Conservation (phyloP, 2,797 vertebrate species). For the Pygocentrus nattereri region DNA sequence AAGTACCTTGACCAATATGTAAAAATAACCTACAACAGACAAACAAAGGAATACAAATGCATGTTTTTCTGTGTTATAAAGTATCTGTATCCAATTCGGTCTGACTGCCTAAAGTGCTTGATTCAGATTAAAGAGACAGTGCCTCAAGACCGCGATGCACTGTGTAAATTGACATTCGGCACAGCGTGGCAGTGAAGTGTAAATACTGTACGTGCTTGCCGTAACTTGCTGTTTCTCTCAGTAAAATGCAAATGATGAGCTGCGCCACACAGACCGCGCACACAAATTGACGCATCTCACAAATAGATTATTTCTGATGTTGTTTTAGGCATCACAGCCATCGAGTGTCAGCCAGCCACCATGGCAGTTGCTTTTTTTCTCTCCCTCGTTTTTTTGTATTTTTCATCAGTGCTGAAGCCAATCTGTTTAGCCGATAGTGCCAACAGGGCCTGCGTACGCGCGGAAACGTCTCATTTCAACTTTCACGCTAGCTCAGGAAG, state of each 20-base stretch:
- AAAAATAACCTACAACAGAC: conserved; percentile 8
- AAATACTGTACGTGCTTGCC: conserved; percentile 48
- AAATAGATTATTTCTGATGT: conserved; percentile 70
- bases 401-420: conserved; percentile 77
- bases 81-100: conserved; percentile 44
- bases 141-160: conserved; percentile 61
- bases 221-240: conserved; percentile 49
- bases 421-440: conserved; percentile 77
- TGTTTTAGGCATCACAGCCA: conserved; percentile 72
- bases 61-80: conserved; percentile 34
- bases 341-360: conserved; percentile 73
- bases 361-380: conserved; percentile 63
- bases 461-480: conserved; percentile 78
- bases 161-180: conserved; percentile 66
- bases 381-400: conserved; percentile 24
- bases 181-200: conserved; percentile 61
- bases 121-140: conserved; percentile 59
- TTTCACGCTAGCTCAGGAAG: conserved; percentile 75
- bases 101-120: conserved; percentile 51
- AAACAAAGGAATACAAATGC: conserved; percentile 10
- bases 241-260: conserved; percentile 66
- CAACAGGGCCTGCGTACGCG: conserved; percentile 66
- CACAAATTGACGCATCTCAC: conserved; percentile 73
- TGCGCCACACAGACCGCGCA: conserved; percentile 66
- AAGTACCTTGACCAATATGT: conserved; percentile 13